phyloP scores from a whole-genome alignment of 64 coral and sea anemone species.

The Catalaphyllia jardinei region DNA sequence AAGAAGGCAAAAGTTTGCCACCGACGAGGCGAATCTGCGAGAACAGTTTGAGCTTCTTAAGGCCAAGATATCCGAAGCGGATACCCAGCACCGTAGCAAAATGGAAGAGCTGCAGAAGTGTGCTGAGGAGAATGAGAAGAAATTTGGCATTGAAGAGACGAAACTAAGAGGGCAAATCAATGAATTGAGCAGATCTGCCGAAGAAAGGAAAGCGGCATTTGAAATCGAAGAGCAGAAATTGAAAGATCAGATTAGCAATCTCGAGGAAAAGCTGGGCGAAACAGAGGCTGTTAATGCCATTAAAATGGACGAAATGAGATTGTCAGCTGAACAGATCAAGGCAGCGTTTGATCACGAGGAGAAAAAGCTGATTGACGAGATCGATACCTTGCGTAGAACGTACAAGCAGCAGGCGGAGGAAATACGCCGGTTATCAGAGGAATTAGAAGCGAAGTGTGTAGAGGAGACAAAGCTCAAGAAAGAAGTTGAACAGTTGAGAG shows the following conservation, averaged over 20 bases:
- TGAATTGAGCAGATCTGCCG: constrained; percentile 1
- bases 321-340: constrained; percentile 55
- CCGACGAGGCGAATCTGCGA: constrained; percentile 3
- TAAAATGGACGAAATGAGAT: constrained; percentile 57
- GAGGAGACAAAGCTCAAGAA: constrained; percentile 40
- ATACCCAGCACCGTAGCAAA: constrained; percentile 31
- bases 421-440: constrained; percentile 9
- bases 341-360: constrained; percentile 56
- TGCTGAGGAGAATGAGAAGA: constrained; percentile 42
- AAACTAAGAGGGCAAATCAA: constrained; percentile 23
- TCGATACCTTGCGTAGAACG: constrained; percentile 13
- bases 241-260: constrained; percentile 33
- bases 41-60: constrained; percentile 37
- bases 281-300: constrained; percentile 53
- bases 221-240: constrained; percentile 35
- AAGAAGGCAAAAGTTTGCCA: constrained; percentile 16
- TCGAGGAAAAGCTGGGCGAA: constrained; percentile 76
- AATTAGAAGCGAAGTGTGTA: not conserved
- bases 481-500: constrained; percentile 61
- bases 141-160: constrained; percentile 26
- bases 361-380: constrained; percentile 48
- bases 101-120: constrained; percentile 51
- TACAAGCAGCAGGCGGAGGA: constrained; percentile 27
- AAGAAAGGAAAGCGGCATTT: constrained; percentile 39
- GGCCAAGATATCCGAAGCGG: constrained; percentile 27